These are phyloP conservation scores for Prosapia bicincta DNA, from an alignment of 2,888 invertebrate genomes.

Conservation along the genomic window DNA sequence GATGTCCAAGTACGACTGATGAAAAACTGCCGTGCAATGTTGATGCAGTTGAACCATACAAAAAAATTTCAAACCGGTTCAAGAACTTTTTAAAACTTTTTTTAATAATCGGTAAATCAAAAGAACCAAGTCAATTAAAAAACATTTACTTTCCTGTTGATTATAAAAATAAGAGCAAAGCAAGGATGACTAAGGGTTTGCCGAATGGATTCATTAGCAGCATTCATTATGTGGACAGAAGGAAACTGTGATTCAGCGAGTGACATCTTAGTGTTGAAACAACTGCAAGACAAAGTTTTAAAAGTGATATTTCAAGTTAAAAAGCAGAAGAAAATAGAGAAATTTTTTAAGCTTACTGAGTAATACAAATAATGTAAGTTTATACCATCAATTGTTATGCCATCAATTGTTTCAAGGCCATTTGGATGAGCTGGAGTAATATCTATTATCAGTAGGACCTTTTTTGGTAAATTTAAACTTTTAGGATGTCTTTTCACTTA, in stretches of 20 bases:
- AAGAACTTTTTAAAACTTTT: neutral
- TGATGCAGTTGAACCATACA: neutral
- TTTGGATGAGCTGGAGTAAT: too few relatives aligned
- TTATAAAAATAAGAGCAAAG: conserved; percentile 11
- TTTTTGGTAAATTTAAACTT: too few relatives aligned
- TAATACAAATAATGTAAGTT: neutral
- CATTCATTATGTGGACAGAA: neutral
- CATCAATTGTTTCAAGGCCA: too few relatives aligned
- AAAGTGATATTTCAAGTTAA: neutral
- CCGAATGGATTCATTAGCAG: neutral
- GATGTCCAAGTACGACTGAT: neutral
- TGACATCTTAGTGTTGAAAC: neutral
- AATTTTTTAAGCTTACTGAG: too few relatives aligned
- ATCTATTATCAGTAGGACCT: too few relatives aligned
- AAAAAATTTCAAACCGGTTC: neutral
- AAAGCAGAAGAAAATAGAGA: neutral
- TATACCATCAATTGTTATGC: too few relatives aligned
- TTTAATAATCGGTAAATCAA: neutral
- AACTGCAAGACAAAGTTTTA: too few relatives aligned
- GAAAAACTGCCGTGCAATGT: neutral
- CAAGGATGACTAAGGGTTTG: neutral
- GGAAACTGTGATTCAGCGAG: neutral
- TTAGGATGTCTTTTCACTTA: too few relatives aligned
- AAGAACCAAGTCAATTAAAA: conserved; percentile 11
- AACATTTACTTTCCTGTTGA: neutral